Evolutionary conservation across 2,888 invertebrate species (phyloP).

Genomic region (Acronicta alni): DNA sequence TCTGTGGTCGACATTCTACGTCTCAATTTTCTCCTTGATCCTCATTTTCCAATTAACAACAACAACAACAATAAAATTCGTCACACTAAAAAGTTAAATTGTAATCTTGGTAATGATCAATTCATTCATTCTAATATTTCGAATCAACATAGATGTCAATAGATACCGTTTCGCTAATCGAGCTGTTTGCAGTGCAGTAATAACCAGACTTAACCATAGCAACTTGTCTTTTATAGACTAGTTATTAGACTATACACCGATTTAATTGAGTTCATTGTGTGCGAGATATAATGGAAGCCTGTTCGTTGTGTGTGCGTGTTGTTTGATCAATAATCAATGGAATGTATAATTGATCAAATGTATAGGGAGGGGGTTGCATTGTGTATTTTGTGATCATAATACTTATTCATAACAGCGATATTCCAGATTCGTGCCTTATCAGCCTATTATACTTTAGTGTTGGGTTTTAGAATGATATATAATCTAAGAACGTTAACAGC

Average conservation of each 20-base stretch:
- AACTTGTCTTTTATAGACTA: constrained; percentile 13
- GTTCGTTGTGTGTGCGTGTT: too few relatives aligned
- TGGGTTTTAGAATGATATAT: too few relatives aligned
- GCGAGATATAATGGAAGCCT: constrained; percentile 9
- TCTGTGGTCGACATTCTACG: too few relatives aligned
- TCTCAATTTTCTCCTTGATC: too few relatives aligned
- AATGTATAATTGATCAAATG: neutral
- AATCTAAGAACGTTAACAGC: too few relatives aligned
- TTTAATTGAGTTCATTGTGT: constrained; percentile 43
- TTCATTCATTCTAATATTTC: too few relatives aligned
- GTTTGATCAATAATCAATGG: constrained; percentile 34
- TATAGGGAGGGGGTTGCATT: neutral
- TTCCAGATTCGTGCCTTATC: neutral
- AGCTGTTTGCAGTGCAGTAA: neutral
- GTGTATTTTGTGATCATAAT: neutral
- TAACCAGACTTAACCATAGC: neutral
- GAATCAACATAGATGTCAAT: too few relatives aligned
- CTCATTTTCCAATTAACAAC: too few relatives aligned
- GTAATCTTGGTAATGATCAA: too few relatives aligned
- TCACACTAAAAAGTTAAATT: too few relatives aligned
- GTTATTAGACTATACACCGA: constrained; percentile 8
- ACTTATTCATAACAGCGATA: neutral
- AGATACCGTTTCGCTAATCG: constrained; percentile 2
- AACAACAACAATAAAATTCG: too few relatives aligned
- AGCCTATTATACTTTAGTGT: neutral